Evolutionary conservation across 2,113 vertebrate species (phyloP).

Genomic region (Cepphus grylle): DNA sequence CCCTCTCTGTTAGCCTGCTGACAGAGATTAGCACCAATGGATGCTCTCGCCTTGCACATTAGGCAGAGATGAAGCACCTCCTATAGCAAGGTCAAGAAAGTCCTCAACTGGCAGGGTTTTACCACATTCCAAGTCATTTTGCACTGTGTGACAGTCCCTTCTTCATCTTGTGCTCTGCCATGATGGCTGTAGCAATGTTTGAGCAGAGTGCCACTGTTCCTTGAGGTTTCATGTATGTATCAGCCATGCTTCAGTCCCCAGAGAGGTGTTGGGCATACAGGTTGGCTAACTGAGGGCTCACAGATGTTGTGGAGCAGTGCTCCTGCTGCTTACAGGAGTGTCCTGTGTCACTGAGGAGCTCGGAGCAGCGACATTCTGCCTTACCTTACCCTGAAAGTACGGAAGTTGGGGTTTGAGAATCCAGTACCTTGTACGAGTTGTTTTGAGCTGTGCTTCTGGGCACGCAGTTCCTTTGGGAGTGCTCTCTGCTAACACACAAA

Average conservation of each 20-base stretch:
- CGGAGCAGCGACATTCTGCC: accelerated
- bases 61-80: not conserved
- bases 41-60: not conserved
- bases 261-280: not conserved
- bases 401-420: not conserved
- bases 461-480: not conserved
- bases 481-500: not conserved
- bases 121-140: not conserved
- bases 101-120: not conserved
- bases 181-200: not conserved
- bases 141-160: not conserved
- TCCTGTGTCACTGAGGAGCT: not conserved
- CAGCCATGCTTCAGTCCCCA: not conserved
- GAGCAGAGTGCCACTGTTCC: not conserved
- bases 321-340: not conserved
- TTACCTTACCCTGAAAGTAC: not conserved
- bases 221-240: not conserved
- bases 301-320: not conserved
- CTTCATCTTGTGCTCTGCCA: not conserved
- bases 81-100: not conserved
- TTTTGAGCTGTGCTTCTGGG: not conserved
- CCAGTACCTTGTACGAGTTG: not conserved
- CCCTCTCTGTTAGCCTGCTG: not conserved
- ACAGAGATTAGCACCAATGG: not conserved
- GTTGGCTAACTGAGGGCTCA: not conserved